phyloP scores from a whole-genome alignment of 1,140 invertebrate species.

The Dendroctonus valens region DNA sequence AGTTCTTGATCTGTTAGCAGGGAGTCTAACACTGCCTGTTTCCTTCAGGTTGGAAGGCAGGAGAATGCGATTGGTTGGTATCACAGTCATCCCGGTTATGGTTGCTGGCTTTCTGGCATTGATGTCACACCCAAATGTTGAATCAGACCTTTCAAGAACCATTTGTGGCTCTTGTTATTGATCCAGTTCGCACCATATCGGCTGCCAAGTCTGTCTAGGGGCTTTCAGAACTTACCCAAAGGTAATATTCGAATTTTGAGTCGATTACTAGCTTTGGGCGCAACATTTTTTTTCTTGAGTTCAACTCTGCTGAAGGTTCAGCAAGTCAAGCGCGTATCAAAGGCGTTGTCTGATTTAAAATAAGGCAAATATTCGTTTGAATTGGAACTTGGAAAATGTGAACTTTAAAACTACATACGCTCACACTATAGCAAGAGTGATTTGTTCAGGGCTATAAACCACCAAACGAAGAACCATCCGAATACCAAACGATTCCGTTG shows the following conservation, averaged over 20 bases:
- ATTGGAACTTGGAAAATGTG: no score
- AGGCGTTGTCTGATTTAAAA: no score
- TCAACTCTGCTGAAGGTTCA: no score
- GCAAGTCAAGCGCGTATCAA: no score
- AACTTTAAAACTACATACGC: not conserved
- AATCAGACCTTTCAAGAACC: conserved; percentile 99
- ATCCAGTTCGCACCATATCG: conserved; percentile 97
- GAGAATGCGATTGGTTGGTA: conserved; percentile 99
- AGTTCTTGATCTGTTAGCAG: not conserved
- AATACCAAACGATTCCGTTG: conserved; percentile 98
- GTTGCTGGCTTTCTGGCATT: conserved; percentile 99
- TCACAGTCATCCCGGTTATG: conserved; percentile 99
- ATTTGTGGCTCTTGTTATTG: conserved; percentile 99
- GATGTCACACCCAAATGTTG: conserved; percentile 98
- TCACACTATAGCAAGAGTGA: no score
- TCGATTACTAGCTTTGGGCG: not conserved
- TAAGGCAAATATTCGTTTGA: no score
- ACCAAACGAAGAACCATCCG: conserved; percentile 96
- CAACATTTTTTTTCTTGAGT: not conserved
- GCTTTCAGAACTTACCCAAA: conserved; percentile 99
- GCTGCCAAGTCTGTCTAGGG: conserved; percentile 98
- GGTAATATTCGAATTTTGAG: conserved; percentile 55
- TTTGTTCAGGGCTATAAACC: conserved; percentile 87
- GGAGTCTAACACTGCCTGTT: no score
- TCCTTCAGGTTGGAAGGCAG: conserved; percentile 67